Base-by-base conservation (phyloP, 2,888 invertebrate species). In the Amblyteles armatorius region DNA sequence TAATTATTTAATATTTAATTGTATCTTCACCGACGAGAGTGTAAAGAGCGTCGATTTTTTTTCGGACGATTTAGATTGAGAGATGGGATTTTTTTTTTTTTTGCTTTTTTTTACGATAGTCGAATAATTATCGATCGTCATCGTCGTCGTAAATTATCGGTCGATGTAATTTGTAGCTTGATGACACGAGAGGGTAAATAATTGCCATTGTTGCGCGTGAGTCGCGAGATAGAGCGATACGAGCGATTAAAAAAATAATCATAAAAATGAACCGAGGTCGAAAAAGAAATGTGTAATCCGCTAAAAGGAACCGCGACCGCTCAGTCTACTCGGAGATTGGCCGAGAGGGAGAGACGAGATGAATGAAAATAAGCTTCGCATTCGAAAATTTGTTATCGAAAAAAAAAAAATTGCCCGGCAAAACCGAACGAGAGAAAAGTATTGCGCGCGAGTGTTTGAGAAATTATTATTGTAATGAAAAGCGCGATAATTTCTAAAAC, bases 1-100 rank as follows among this genome's bases (percentile, higher is more conserved):
- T 91, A 91, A 92, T 92, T 92, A 92, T 92, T 93, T 93, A 93
- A 93, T 93, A 93, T 92, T 92, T 93, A 92, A 92, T 91, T 87
- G 65, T 90, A 86, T 90, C 88, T 87, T 85, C 89, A 88, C 88
- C 78, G 82, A 87, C 88, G 80, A 84, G 86, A 87, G 79, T 84
- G 83, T 83, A 82, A 50, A 81, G 36, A 87, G 72, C 83, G 85
- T 87, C 83, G 83, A 78, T 86, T 40, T 68, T 73, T 57, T 79
- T 71, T 50, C 71, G 72, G n/a, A 50, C 52, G 50, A 50, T 72
- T 50, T 19, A 22, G 33, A 72, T 52, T 13, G 19, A 67, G 40
- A 9, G 36, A 40, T 36, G 40, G 26, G 19, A 36, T 22, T 33
- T 65, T 33, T 36, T 65, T 65, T 65, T 36, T 65, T 40, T 36